Evolutionary conservation across 2,797 vertebrate genomes (phyloP), one percentile per base, ranked within the genome.

Genomic region (Pangasius djambal): DNA sequence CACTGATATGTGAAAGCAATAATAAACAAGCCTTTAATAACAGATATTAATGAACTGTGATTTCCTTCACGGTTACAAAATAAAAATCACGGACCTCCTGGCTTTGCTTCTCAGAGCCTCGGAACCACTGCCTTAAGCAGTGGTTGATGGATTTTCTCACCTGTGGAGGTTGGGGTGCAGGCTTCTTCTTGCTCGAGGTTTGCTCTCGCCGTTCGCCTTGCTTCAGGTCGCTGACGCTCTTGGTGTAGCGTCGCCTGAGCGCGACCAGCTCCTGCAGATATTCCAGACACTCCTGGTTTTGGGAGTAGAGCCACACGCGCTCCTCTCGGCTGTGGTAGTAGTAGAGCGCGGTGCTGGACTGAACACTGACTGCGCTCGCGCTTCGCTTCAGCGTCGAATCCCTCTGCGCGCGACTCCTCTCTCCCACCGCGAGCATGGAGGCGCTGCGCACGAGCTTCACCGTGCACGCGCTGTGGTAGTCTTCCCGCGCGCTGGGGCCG

Each of bases 201-300:
- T 94, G 95, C 89, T 96, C 95, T 78, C 94, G 89, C 31, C 87
- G 87, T 20, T 91, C 94, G 10, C 88, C 92, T 7, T 94, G 93
- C 89, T 97, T 97, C 88, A 99, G 92, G 81, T 97, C 96, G 20
- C 94, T 95, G 84, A 98, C 93, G 57, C 95, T 97, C 89, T 96
- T 95, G 6, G 97, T 95, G 78, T 99, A 99, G 22, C 97, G 97
- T 50, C 96, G 96, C 87, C 99, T 96, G 93, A 99, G 93, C 37
- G 97, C 97, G 91, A 99, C 96, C 13, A 99, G 95, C 3, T 98
- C 98, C 92, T 98, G 97, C 85, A 99, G 93, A 90, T 99, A 99
- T 91, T 98, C 97, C 81, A 99, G 92, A 82, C 98, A 99, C 93
- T 98, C 97, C 92, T 98, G 98, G 82, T 98, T 97, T 94, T 97